Evolutionary conservation across 2,113 vertebrate species (phyloP).

Genomic region (Beaufortia kweichowensis): DNA sequence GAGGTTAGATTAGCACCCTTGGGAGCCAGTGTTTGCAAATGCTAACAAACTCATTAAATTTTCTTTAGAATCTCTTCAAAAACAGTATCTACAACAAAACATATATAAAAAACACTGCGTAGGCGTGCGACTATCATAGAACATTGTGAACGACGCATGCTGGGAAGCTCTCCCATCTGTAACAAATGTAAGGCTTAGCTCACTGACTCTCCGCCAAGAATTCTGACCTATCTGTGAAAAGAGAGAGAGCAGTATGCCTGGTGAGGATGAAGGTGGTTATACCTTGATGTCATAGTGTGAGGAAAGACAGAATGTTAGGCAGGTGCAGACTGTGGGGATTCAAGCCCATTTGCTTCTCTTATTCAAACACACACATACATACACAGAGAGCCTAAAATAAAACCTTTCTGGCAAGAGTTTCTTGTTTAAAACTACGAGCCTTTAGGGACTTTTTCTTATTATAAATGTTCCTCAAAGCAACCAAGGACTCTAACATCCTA

Average conservation of each 20-base stretch:
- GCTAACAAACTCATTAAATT: slow-evolving; percentile 8
- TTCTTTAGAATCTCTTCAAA: not conserved
- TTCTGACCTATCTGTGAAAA: slow-evolving; percentile 29
- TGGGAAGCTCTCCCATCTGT: slow-evolving; percentile 14
- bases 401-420: not conserved
- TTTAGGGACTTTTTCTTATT: slow-evolving; percentile 25
- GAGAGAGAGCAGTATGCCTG: not conserved
- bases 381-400: slow-evolving; percentile 16
- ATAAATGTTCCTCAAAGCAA: slow-evolving; percentile 4
- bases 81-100: slow-evolving; percentile 2
- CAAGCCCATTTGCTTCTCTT: slow-evolving; percentile 27
- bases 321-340: slow-evolving; percentile 46
- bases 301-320: slow-evolving; percentile 42
- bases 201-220: not conserved
- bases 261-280: slow-evolving; percentile 7
- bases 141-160: not conserved
- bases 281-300: slow-evolving; percentile 33
- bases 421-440: slow-evolving; percentile 7
- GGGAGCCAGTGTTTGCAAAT: slow-evolving; percentile 19
- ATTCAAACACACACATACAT: slow-evolving; percentile 9
- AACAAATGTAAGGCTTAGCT: not conserved
- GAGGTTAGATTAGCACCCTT: not conserved
- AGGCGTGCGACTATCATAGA: not conserved
- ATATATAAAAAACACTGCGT: slow-evolving; percentile 12
- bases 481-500: slow-evolving; percentile 26